These are phyloP conservation scores for Acheta domesticus DNA, from an alignment of 2,888 invertebrate species.

Conservation along the genomic window DNA sequence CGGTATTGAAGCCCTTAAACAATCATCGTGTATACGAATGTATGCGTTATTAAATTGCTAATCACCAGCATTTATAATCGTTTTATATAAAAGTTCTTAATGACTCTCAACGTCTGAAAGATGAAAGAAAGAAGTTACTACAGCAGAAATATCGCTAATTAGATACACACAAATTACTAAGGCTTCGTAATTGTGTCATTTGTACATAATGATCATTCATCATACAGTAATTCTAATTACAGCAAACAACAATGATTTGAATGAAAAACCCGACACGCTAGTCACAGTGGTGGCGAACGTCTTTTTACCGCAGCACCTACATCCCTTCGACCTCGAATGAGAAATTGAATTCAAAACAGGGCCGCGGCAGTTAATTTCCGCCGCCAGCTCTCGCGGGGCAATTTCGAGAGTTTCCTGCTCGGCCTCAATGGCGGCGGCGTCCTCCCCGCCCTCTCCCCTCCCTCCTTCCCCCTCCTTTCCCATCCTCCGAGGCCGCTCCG, in stretches of 20 bases:
- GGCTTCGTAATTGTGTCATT: no score
- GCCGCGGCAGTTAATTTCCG: constrained; percentile 18
- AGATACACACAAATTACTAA: no score
- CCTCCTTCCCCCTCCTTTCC: background rate
- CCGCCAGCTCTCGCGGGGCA: constrained; percentile 6
- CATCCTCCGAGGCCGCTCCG: background rate
- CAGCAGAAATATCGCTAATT: no score
- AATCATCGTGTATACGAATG: no score
- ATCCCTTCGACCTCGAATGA: constrained; percentile 1
- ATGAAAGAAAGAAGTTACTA: no score
- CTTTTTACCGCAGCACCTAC: background rate
- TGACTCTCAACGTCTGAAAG: no score
- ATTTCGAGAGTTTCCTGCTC: constrained; percentile 18
- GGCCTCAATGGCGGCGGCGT: background rate
- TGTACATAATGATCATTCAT: no score
- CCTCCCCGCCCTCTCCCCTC: background rate
- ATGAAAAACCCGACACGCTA: no score
- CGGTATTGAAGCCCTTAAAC: no score
- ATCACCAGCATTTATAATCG: no score
- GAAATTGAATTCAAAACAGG: constrained; percentile 18
- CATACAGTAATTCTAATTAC: background rate
- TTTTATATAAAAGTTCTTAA: no score
- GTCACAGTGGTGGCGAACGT: background rate
- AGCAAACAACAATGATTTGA: background rate
- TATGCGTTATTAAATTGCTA: no score